These are phyloP conservation scores for Schizotus pectinicornis DNA, from an alignment of 2,888 invertebrate genomes.

Conservation along the genomic window DNA sequence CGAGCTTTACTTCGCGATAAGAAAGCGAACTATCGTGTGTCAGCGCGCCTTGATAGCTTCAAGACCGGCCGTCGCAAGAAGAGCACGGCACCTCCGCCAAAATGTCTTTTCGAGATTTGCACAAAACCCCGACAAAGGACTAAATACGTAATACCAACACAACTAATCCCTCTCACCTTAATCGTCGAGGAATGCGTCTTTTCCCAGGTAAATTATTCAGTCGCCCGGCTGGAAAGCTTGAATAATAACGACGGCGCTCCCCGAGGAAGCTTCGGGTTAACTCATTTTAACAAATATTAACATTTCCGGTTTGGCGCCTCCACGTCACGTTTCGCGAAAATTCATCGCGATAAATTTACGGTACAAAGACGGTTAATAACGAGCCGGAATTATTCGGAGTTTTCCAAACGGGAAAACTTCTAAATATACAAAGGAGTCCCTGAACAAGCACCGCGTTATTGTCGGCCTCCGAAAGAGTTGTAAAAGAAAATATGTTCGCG, in stretches of 20 bases:
- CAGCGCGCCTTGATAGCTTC: constrained; percentile 5
- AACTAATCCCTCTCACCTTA: constrained; percentile 3
- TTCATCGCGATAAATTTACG: background rate
- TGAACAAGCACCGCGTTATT: no score
- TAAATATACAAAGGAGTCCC: background rate
- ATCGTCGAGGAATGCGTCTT: constrained; percentile 7
- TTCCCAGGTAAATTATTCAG: constrained; percentile 18
- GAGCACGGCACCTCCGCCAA: background rate
- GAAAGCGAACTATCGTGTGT: constrained; percentile 2
- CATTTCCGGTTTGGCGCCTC: constrained; percentile 11
- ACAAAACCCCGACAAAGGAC: background rate
- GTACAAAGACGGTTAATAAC: background rate
- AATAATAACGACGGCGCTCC: constrained; percentile 11
- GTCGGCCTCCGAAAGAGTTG: no score
- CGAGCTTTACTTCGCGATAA: background rate
- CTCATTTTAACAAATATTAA: constrained; percentile 17
- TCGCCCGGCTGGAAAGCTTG: constrained; percentile 5
- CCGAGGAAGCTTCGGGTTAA: constrained; percentile 4
- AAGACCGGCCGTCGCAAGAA: background rate
- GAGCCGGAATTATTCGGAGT: no score
- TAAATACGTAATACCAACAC: background rate
- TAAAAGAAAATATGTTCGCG: no score
- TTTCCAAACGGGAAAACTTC: background rate
- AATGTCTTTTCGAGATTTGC: background rate
- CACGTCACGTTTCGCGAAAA: constrained; percentile 1